phyloP scores from a whole-genome alignment of 2,888 invertebrate genomes.

The Parochlus steinenii region DNA sequence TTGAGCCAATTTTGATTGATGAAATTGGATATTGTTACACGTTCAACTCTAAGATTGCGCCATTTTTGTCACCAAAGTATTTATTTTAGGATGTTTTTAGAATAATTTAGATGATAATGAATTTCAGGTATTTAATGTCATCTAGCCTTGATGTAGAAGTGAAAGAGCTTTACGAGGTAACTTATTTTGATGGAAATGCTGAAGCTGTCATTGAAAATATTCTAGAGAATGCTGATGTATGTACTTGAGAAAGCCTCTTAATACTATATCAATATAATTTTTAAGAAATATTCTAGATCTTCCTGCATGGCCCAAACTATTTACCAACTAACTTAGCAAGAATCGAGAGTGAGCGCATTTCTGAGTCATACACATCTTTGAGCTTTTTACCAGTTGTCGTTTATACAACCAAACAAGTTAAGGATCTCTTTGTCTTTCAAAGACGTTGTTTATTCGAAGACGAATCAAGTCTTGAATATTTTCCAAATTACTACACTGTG shows the following conservation, averaged over 20 bases:
- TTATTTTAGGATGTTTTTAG: background rate
- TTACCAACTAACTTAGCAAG: constrained; percentile 11
- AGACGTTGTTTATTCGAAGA: constrained; percentile 15
- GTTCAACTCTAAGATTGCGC: constrained; percentile 19
- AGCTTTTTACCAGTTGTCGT: constrained; percentile 14
- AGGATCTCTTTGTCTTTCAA: constrained; percentile 13
- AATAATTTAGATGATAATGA: background rate
- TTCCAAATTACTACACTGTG: constrained; percentile 14
- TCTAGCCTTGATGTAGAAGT: background rate
- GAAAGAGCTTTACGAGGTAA: constrained; percentile 7
- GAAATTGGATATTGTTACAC: constrained; percentile 21
- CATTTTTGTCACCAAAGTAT: constrained; percentile 16
- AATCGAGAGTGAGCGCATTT: constrained; percentile 6
- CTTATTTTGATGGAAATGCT: constrained; percentile 9
- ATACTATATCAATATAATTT: background rate
- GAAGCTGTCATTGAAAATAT: background rate
- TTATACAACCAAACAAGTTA: constrained; percentile 11
- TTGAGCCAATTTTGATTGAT: constrained; percentile 17
- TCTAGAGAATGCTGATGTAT: background rate
- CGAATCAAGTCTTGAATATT: constrained; percentile 15
- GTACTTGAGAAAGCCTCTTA: constrained; percentile 1
- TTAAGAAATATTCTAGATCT: constrained; percentile 13
- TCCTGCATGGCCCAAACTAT: constrained; percentile 14
- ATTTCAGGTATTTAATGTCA: constrained; percentile 7
- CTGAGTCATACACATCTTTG: constrained; percentile 13